These are phyloP conservation scores for Thalassarche chlororhynchos DNA, from an alignment of 2,113 vertebrate species.

Conservation along the genomic window DNA sequence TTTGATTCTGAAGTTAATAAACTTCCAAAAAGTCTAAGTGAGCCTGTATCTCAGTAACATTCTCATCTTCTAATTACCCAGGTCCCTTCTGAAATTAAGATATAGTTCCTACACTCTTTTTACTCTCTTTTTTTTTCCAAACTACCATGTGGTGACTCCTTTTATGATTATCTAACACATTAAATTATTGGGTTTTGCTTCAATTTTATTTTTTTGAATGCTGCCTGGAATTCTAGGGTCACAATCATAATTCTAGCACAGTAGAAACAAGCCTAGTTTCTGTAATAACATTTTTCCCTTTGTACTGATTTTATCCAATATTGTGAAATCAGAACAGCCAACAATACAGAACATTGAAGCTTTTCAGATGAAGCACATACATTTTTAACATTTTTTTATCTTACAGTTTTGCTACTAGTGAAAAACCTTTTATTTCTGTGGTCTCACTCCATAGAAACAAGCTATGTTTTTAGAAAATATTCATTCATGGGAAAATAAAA, in stretches of 20 bases:
- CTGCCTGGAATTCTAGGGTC: neutral
- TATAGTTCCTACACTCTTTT: neutral
- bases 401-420: neutral
- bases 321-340: neutral
- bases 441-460: neutral
- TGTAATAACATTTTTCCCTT: neutral
- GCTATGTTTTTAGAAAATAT: neutral
- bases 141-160: neutral
- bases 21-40: neutral
- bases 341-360: neutral
- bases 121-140: accelerated
- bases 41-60: neutral
- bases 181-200: neutral
- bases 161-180: neutral
- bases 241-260: neutral
- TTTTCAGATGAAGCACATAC: neutral
- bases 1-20: neutral
- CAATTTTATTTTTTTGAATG: neutral
- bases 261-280: neutral
- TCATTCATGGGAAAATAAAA: neutral
- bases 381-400: neutral
- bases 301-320: neutral
- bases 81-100: neutral
- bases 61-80: neutral
- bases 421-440: neutral